A percentile compares a stretch with the other conserved stretches of the same genome.
Conservation (phyloP, 92 coral and sea anemone species). For the Epizoanthus rinbou region DNA sequence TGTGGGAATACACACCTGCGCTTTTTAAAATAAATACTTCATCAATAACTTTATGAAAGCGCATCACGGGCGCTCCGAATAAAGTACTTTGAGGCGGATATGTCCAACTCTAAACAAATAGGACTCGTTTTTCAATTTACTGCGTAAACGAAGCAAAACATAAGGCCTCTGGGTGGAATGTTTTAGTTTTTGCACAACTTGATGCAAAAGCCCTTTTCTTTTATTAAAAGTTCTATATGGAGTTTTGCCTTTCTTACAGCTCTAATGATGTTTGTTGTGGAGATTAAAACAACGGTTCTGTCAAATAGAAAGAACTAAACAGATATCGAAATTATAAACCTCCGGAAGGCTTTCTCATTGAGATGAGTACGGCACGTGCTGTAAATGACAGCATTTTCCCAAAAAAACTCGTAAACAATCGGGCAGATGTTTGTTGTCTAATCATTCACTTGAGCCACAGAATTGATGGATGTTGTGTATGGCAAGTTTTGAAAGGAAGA, state of each 20-base stretch:
- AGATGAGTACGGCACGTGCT: constrained; percentile 81
- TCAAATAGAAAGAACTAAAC: constrained; percentile 70
- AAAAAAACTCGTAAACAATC: constrained; percentile 87
- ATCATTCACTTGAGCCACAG: constrained; percentile 65
- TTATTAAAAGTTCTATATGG: constrained; percentile 11
- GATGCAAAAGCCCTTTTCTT: constrained; percentile 2
- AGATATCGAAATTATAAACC: constrained; percentile 83
- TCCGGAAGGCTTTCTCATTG: constrained; percentile 87
- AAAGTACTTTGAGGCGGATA: constrained; percentile 96
- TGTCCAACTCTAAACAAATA: constrained; percentile 81
- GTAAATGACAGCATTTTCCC: constrained; percentile 87
- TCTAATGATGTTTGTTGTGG: constrained; percentile 63
- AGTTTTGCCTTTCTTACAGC: constrained; percentile 14
- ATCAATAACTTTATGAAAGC: constrained; percentile 98
- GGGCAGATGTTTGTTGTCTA: constrained; percentile 81
- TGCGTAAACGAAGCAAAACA: constrained; percentile 59
- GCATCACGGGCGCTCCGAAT: constrained; percentile 88
- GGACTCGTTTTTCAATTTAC: constrained; percentile 66
- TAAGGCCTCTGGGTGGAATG: constrained; percentile 18
- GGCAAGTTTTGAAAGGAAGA: constrained; percentile 56
- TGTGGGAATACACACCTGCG: constrained; percentile 93
- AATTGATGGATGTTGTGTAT: constrained; percentile 82
- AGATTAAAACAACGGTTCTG: constrained; percentile 81
- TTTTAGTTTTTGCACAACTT: constrained; percentile 1
- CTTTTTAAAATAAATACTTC: constrained; percentile 90